Base-by-base conservation (phyloP, 2,888 invertebrate genomes). In the Stratiomys singularior region DNA sequence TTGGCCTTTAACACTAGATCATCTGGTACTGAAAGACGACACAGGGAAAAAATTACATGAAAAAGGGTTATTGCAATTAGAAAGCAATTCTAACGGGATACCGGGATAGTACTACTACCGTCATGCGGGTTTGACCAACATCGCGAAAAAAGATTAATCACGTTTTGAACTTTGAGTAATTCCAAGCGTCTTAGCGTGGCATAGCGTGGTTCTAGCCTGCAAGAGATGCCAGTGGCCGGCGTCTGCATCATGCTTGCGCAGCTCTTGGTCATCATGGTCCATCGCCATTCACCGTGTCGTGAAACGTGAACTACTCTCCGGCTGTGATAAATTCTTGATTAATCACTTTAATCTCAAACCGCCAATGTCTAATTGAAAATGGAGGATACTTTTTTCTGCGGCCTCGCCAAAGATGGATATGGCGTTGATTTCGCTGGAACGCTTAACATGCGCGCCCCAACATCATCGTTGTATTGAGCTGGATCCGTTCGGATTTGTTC, bases 341-440 rank as follows among this genome's bases (percentile, higher is more conserved):
- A 72, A 72, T 72, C 72, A 72, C 72, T 72, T 72, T 58, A 30
- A 69, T 69, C 47, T 69, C 25, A 69, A 69, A 46, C 69, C 69
- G 69, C 27, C 69, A 58, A 58, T 56, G 30, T 56, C 58, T 72
- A 72, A 56, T 27, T 56, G 52, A 56, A 56, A 44, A 46, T 47
- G 2, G 25, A 46, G 47, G 69, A n/a, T 69, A 9, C 25, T 47
- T 44, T 46, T 27, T n/a, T 37, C 37, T 37, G 3, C 37, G 37
- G 37, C 37, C 9, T 9, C 37, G 9, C 37, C 37, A 9, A 3
- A 37, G 37, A 37, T 25, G 47, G 13, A 60, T 60, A 25, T 21
- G 13, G 18, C 7, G 23, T 23, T 18, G 52, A 15, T 52, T n/a
- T 13, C 7, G 3, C 52, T 52, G 52, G 37, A 15, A 27, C 28